Evolutionary conservation across 1,140 invertebrate species (phyloP).

Genomic region (Latrodectus geometricus): DNA sequence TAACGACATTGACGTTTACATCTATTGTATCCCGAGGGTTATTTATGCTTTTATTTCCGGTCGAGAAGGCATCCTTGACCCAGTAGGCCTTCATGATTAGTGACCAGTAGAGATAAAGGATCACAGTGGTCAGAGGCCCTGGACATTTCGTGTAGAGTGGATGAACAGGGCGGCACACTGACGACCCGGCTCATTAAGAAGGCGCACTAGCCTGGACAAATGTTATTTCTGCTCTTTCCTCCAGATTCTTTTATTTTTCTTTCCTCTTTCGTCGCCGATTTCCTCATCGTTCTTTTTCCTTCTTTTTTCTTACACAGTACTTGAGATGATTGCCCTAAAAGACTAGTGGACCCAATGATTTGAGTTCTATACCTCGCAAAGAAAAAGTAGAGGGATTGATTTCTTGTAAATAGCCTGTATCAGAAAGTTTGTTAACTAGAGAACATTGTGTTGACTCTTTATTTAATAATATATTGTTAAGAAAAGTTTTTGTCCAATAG

Average conservation of each 20-base stretch:
- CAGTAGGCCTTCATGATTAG: conserved; percentile 40
- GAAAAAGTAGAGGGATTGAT: background rate
- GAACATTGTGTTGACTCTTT: conserved; percentile 1
- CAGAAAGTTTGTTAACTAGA: conserved; percentile 4
- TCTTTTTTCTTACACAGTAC: conserved; percentile 5
- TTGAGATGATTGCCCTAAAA: conserved; percentile 48
- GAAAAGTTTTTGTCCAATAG: background rate
- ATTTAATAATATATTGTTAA: conserved; percentile 2
- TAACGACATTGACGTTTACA: conserved; percentile 28
- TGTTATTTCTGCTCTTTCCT: conserved; percentile 40
- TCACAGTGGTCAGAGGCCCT: conserved; percentile 47
- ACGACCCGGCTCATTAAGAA: conserved; percentile 49
- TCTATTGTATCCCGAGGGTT: conserved; percentile 33
- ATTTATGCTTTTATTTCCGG: conserved; percentile 52
- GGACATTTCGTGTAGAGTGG: background rate
- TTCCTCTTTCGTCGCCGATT: background rate
- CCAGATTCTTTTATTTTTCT: conserved; percentile 21
- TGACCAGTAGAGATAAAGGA: conserved; percentile 34
- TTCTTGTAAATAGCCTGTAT: conserved; percentile 8
- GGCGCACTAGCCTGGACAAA: conserved; percentile 48
- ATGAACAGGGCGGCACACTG: conserved; percentile 20
- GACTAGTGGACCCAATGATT: conserved; percentile 20
- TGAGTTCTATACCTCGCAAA: conserved; percentile 7
- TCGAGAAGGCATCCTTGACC: conserved; percentile 48
- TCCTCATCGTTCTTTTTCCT: conserved; percentile 26